phyloP scores from a whole-genome alignment of 2,113 vertebrate genomes.

The Urocynchramus pylzowi region DNA sequence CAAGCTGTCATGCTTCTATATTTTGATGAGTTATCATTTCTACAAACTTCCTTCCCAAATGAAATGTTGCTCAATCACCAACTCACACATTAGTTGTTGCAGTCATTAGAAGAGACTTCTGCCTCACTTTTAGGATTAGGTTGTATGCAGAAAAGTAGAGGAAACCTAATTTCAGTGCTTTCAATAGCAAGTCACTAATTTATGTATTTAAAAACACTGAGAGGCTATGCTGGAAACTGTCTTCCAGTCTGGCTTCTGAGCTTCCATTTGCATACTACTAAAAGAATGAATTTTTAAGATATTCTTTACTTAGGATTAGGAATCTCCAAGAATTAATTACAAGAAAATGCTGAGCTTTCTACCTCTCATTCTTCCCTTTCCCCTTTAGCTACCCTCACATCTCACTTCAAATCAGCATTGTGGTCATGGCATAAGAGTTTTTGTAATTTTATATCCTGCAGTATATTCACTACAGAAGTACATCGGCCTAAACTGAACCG shows the following conservation, averaged over 20 bases:
- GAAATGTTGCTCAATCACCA: not conserved
- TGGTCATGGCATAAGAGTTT: not conserved
- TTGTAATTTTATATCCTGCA: not conserved
- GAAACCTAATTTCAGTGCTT: not conserved
- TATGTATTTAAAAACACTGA: not conserved
- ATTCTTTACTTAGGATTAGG: not conserved
- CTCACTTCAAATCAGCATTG: not conserved
- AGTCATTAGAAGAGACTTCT: not conserved
- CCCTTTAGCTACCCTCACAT: not conserved
- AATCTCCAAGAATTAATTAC: not conserved
- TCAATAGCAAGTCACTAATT: not conserved
- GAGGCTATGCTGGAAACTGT: not conserved
- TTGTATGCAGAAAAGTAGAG: not conserved
- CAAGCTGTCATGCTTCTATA: not conserved
- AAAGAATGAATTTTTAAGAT: not conserved
- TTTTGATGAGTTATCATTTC: not conserved
- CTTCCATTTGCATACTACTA: not conserved
- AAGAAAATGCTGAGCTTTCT: not conserved
- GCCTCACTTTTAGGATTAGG: not conserved
- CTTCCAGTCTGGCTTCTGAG: not conserved
- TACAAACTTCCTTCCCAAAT: not conserved
- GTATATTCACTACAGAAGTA: not conserved
- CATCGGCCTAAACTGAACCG: not conserved
- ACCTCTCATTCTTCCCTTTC: not conserved
- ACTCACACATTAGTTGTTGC: not conserved